Percentiles rank a stretch among this genome's conserved stretches.
These are phyloP conservation scores for Trichonephila inaurata DNA, from an alignment of 1,140 invertebrate genomes.

Conservation along the genomic window DNA sequence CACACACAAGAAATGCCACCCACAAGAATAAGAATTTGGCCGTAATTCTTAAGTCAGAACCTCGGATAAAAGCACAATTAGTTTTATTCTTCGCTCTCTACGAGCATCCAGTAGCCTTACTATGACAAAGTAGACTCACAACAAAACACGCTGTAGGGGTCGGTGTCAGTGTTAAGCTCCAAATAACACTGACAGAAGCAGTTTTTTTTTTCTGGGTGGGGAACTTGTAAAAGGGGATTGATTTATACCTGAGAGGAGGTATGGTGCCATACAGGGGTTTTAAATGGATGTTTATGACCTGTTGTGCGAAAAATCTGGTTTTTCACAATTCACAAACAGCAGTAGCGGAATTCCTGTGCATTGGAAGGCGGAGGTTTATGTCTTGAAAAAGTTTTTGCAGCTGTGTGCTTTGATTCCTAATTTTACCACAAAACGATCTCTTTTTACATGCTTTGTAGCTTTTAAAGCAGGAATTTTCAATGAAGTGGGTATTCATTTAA, in stretches of 20 bases:
- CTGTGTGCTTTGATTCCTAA: neutral
- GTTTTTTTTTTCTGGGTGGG: neutral
- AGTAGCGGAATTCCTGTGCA: neutral
- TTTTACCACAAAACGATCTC: too few relatives aligned
- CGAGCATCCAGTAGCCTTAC: neutral
- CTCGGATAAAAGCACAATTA: neutral
- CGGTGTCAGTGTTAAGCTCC: neutral
- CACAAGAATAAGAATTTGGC: neutral
- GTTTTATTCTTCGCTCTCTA: neutral
- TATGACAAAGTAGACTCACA: neutral
- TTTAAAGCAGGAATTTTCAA: neutral
- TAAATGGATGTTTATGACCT: conserved; percentile 61
- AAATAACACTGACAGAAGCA: too few relatives aligned
- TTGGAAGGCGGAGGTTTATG: neutral
- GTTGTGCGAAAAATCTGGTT: conserved; percentile 29
- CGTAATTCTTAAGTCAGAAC: neutral
- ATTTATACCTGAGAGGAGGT: conserved; percentile 55
- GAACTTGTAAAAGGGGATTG: conserved; percentile 50
- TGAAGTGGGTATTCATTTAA: neutral
- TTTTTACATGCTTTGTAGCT: neutral
- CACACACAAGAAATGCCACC: neutral
- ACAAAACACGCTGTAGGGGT: neutral
- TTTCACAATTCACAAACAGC: conserved; percentile 44
- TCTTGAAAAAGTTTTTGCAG: too few relatives aligned
- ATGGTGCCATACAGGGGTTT: neutral